Evolutionary conservation across 2,797 vertebrate genomes (phyloP).

Genomic region (Fratercula arctica): DNA sequence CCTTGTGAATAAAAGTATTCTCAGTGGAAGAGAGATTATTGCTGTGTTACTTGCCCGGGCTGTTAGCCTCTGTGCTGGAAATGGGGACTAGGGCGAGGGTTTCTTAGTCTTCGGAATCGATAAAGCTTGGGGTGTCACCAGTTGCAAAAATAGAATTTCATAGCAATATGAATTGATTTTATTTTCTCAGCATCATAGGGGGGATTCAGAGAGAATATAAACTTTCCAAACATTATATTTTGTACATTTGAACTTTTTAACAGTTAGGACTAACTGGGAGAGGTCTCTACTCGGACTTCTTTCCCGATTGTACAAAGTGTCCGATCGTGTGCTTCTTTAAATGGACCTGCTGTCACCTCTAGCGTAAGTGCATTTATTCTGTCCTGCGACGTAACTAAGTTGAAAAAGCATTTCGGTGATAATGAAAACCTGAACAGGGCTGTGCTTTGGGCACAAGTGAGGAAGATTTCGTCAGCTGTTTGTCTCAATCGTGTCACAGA

Average conservation of each 20-base stretch:
- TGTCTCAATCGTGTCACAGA: background rate
- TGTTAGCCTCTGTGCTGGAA: constrained; percentile 47
- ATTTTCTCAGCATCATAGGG: constrained; percentile 51
- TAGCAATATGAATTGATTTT: constrained; percentile 70
- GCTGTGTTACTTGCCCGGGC: constrained; percentile 58
- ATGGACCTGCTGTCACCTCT: constrained; percentile 4
- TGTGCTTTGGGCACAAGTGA: background rate
- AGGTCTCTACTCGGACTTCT: constrained; percentile 2
- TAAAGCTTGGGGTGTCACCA: constrained; percentile 39
- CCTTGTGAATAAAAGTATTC: constrained; percentile 73
- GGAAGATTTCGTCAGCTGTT: background rate
- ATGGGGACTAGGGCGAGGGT: constrained; percentile 6
- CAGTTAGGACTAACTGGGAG: constrained; percentile 17
- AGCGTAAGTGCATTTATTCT: constrained; percentile 5
- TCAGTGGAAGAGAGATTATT: constrained; percentile 60
- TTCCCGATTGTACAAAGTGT: constrained; percentile 16
- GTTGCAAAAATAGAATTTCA: constrained; percentile 63
- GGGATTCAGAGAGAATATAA: constrained; percentile 34
- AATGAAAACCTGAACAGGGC: background rate
- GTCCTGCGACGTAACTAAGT: background rate
- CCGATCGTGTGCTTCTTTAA: background rate
- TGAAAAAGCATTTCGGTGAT: background rate
- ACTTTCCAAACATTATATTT: constrained; percentile 42
- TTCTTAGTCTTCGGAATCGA: background rate
- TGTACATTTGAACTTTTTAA: constrained; percentile 52